Conservation (phyloP, 2,113 vertebrate species). For the Thamnaconus septentrionalis region DNA sequence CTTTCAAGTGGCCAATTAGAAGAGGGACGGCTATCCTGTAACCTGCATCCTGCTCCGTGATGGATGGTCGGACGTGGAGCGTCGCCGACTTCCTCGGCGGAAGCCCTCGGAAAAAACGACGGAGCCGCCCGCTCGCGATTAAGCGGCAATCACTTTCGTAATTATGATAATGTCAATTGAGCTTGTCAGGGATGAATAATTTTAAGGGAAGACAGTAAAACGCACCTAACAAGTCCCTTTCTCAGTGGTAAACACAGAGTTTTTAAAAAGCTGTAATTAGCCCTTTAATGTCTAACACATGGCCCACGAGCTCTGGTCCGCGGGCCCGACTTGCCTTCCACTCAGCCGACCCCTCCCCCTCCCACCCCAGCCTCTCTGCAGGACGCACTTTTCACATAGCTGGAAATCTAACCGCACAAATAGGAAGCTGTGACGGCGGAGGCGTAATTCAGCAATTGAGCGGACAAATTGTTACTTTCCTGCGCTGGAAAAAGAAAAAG, state of each 20-base stretch:
- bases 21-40: slow-evolving; percentile 36
- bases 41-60: slow-evolving; percentile 54
- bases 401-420: slow-evolving; percentile 71
- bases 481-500: slow-evolving; percentile 56
- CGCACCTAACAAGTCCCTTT: slow-evolving; percentile 74
- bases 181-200: slow-evolving; percentile 80
- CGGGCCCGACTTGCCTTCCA: slow-evolving; percentile 57
- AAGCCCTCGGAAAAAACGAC: slow-evolving; percentile 49
- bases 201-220: slow-evolving; percentile 78
- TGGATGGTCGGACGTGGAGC: slow-evolving; percentile 44
- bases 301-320: slow-evolving; percentile 57
- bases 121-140: slow-evolving; percentile 49
- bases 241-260: slow-evolving; percentile 70
- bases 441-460: slow-evolving; percentile 56
- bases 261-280: slow-evolving; percentile 79
- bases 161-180: slow-evolving; percentile 78
- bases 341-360: slow-evolving; percentile 51
- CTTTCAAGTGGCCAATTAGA: slow-evolving; percentile 37
- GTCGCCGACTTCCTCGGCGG: slow-evolving; percentile 44
- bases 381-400: slow-evolving; percentile 70
- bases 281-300: slow-evolving; percentile 79
- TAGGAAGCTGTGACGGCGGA: slow-evolving; percentile 53
- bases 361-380: slow-evolving; percentile 58
- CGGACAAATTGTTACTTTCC: slow-evolving; percentile 70
- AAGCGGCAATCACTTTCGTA: slow-evolving; percentile 70